phyloP scores from a whole-genome alignment of 2,797 vertebrate species.

The Pantherophis vulpinus region DNA sequence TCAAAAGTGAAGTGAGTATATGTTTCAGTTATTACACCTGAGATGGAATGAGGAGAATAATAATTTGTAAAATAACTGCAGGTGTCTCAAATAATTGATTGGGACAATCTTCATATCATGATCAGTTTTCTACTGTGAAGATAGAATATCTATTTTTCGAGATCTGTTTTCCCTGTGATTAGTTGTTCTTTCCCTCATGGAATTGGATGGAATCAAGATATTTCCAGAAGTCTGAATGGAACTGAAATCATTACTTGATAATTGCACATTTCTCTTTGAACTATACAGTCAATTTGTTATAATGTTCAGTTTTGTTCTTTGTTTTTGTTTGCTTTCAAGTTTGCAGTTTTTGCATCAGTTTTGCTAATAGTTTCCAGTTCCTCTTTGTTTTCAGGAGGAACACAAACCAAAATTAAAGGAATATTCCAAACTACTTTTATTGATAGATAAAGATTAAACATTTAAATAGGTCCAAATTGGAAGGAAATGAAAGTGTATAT shows the following conservation, averaged over 20 bases:
- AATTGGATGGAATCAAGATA: not conserved
- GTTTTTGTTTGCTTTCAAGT: slow-evolving; percentile 33
- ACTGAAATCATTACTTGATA: slow-evolving; percentile 35
- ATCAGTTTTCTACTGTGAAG: not conserved
- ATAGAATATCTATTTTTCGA: slow-evolving; percentile 8
- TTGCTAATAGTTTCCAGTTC: slow-evolving; percentile 47
- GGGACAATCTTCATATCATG: not conserved
- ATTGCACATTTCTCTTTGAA: slow-evolving; percentile 34
- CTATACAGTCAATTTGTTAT: slow-evolving; percentile 35
- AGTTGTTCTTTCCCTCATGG: slow-evolving; percentile 2
- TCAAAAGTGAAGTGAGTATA: not conserved
- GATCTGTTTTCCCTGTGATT: slow-evolving; percentile 8
- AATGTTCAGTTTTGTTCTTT: slow-evolving; percentile 26
- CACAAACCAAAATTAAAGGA: slow-evolving; percentile 36
- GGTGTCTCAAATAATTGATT: not conserved
- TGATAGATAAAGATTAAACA: slow-evolving; percentile 20
- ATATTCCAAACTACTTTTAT: not conserved
- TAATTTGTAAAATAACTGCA: not conserved
- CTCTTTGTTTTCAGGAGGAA: slow-evolving; percentile 38
- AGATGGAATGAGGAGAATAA: not conserved
- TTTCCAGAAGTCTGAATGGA: slow-evolving; percentile 34
- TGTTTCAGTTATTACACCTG: not conserved
- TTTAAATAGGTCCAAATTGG: slow-evolving; percentile 21
- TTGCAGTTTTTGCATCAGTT: slow-evolving; percentile 20
- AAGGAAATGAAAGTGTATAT: slow-evolving; percentile 31